phyloP scores from a whole-genome alignment of 1,140 invertebrate genomes.

The Octopus sinensis region DNA sequence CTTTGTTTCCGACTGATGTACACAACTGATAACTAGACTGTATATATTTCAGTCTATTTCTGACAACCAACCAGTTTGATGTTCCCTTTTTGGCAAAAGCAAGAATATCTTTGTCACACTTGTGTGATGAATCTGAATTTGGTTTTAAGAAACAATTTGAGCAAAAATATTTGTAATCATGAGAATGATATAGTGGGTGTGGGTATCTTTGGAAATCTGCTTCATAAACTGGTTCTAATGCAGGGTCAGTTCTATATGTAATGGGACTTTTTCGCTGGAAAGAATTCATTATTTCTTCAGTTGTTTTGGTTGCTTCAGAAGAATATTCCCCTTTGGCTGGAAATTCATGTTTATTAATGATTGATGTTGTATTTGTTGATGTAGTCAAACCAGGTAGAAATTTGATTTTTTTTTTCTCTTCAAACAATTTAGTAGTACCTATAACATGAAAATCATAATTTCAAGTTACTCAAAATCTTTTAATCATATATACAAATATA shows the following conservation, averaged over 20 bases:
- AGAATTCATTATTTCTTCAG: not conserved
- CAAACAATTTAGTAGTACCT: too few relatives aligned
- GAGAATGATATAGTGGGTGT: not conserved
- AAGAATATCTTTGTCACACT: constrained; percentile 39
- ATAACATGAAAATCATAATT: too few relatives aligned
- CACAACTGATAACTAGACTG: constrained; percentile 35
- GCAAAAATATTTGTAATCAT: not conserved
- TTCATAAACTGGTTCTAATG: not conserved
- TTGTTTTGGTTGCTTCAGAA: not conserved
- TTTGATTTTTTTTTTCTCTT: too few relatives aligned
- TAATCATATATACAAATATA: too few relatives aligned
- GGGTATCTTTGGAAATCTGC: not conserved
- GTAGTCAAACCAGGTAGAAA: not conserved
- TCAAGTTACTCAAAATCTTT: too few relatives aligned
- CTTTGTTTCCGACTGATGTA: constrained; percentile 38
- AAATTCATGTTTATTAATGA: not conserved
- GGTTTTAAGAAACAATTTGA: not conserved
- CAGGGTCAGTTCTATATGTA: not conserved
- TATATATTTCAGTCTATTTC: constrained; percentile 30
- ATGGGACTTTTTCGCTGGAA: not conserved
- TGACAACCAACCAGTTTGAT: constrained; percentile 40
- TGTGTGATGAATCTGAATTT: constrained; percentile 30
- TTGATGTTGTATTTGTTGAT: not conserved
- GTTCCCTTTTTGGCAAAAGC: constrained; percentile 34
- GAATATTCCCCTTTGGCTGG: not conserved